Percentiles rank a stretch among this genome's conserved stretches.
Evolutionary conservation across 2,888 invertebrate species (phyloP).

Genomic region (Eupeodes latifasciatus): DNA sequence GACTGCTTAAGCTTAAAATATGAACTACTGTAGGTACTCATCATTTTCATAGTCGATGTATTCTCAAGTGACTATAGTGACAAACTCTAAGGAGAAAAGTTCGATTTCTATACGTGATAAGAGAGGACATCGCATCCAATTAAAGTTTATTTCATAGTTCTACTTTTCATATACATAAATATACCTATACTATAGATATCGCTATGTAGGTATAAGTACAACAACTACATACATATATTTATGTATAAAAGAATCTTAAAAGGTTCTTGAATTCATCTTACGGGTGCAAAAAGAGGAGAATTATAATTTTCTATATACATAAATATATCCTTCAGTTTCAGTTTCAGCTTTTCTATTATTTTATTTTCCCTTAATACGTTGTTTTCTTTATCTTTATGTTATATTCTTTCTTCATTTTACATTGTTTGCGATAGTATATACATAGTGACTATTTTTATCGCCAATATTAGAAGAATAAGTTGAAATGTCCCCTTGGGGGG

Average conservation of each 20-base stretch:
- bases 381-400: slow-evolving; percentile 26
- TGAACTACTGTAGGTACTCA: neutral
- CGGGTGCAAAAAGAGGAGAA: slow-evolving; percentile 33
- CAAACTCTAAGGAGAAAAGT: slow-evolving; percentile 14
- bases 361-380: slow-evolving; percentile 9
- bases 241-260: neutral
- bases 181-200: too few relatives aligned
- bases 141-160: slow-evolving; percentile 68
- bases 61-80: slow-evolving; percentile 14
- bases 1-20: neutral
- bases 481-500: slow-evolving; percentile 48
- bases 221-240: neutral
- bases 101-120: slow-evolving; percentile 62
- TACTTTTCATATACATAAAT: neutral
- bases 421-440: slow-evolving; percentile 50
- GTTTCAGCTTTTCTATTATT: slow-evolving; percentile 13
- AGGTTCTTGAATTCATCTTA: slow-evolving; percentile 15
- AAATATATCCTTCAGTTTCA: too few relatives aligned
- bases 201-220: too few relatives aligned
- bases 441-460: slow-evolving; percentile 72
- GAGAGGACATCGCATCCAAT: slow-evolving; percentile 72
- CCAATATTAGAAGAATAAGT: slow-evolving; percentile 66
- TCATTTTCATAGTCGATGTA: neutral
- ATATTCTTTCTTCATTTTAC: slow-evolving; percentile 22
- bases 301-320: slow-evolving; percentile 48